Conservation (phyloP, 2,797 vertebrate genomes). For the Neopelma chrysocephalum region DNA sequence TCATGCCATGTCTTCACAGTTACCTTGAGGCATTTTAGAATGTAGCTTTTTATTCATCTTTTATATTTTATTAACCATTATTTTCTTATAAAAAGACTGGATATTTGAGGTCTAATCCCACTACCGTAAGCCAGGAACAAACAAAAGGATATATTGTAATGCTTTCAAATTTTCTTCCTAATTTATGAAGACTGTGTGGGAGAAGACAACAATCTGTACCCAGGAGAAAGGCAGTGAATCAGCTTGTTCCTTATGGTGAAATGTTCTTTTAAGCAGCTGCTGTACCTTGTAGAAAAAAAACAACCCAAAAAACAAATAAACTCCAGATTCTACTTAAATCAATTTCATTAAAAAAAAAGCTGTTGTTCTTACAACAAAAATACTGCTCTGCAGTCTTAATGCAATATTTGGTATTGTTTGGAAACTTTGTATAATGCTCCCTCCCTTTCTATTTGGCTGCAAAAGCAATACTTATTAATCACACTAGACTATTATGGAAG, state of each 20-base stretch:
- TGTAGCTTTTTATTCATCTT: neutral
- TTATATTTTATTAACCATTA: neutral
- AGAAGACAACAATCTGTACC: conserved; percentile 64
- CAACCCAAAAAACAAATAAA: neutral
- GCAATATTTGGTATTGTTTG: neutral
- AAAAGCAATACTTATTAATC: neutral
- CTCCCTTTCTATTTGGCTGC: neutral
- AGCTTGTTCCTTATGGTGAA: conserved; percentile 59
- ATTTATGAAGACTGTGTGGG: conserved; percentile 58
- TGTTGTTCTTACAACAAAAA: neutral
- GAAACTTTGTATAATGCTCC: neutral
- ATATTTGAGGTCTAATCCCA: neutral
- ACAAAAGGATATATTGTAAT: neutral
- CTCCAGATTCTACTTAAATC: conserved; percentile 6
- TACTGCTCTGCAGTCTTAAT: neutral
- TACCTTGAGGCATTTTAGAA: neutral
- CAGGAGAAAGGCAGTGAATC: conserved; percentile 61
- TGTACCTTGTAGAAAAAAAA: conserved; percentile 16
- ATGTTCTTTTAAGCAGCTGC: conserved; percentile 50
- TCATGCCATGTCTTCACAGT: neutral
- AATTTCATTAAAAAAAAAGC: neutral
- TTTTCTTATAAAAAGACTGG: neutral
- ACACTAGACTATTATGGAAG: neutral
- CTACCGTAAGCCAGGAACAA: neutral
- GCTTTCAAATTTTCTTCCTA: conserved; percentile 36